Conservation (phyloP, 2,113 vertebrate species). For the Catagonus wagneri region DNA sequence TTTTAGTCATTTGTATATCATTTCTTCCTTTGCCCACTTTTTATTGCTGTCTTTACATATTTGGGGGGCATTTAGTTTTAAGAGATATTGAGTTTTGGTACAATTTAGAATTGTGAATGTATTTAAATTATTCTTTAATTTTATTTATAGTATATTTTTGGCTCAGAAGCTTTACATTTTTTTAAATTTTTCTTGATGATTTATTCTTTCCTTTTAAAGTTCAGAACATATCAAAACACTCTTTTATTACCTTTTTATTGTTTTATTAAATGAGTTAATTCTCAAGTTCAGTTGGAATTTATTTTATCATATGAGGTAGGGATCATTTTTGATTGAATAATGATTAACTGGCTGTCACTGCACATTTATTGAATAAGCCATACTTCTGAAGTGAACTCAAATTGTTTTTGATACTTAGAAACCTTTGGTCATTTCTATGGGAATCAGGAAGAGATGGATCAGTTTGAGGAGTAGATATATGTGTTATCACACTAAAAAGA, state of each 20-base stretch:
- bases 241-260: constrained; percentile 14
- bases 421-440: background rate
- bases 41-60: background rate
- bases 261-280: constrained; percentile 4
- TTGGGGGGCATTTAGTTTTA: background rate
- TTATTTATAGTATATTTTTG: background rate
- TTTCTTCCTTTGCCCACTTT: background rate
- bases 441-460: background rate
- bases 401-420: background rate
- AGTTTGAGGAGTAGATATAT: background rate
- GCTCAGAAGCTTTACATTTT: background rate
- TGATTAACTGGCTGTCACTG: background rate
- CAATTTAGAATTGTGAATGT: background rate
- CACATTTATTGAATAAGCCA: background rate
- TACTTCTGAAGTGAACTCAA: constrained; percentile 8
- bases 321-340: background rate
- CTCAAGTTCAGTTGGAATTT: background rate
- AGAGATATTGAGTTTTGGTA: background rate
- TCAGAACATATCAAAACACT: background rate
- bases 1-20: background rate
- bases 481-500: background rate
- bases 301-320: background rate
- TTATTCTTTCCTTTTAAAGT: background rate
- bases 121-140: background rate
- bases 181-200: background rate